A percentile compares a stretch with the other conserved stretches of the same genome.
Conservation (phyloP, 2,888 invertebrate species). For the Lithophane semibrunnea region DNA sequence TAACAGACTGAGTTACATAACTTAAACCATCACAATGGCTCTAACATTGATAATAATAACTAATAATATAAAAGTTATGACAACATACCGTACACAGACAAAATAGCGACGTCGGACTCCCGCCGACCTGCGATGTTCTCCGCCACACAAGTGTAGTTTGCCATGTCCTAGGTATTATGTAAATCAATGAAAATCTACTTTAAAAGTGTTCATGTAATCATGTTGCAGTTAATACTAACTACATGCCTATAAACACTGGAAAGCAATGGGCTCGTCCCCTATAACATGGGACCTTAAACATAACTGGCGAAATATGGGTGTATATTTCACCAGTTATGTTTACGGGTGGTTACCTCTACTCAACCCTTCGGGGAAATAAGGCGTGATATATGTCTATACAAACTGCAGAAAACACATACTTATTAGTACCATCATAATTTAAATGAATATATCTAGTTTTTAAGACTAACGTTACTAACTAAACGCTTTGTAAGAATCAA, state of each 20-base stretch:
- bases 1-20: slow-evolving; percentile 24
- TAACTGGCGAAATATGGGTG: not conserved
- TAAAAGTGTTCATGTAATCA: not conserved
- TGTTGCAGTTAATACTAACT: not conserved
- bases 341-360: not conserved
- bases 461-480: not conserved
- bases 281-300: not conserved
- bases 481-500: not conserved
- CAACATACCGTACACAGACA: slow-evolving; percentile 97
- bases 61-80: slow-evolving; percentile 50
- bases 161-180: slow-evolving; percentile 92
- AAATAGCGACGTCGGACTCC: slow-evolving; percentile 95
- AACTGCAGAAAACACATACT: not conserved
- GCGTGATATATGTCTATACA: no score
- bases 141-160: slow-evolving; percentile 98
- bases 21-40: slow-evolving; percentile 33
- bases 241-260: not conserved
- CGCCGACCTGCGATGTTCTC: slow-evolving; percentile 97
- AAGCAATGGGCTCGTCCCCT: not conserved
- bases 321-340: not conserved
- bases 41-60: slow-evolving; percentile 11
- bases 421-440: not conserved
- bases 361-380: not conserved
- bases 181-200: not conserved
- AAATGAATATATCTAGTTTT: not conserved